A percentile compares a stretch with the other conserved stretches of the same genome.
Conservation (phyloP, 2,888 invertebrate species). For the Aplocera efformata region DNA sequence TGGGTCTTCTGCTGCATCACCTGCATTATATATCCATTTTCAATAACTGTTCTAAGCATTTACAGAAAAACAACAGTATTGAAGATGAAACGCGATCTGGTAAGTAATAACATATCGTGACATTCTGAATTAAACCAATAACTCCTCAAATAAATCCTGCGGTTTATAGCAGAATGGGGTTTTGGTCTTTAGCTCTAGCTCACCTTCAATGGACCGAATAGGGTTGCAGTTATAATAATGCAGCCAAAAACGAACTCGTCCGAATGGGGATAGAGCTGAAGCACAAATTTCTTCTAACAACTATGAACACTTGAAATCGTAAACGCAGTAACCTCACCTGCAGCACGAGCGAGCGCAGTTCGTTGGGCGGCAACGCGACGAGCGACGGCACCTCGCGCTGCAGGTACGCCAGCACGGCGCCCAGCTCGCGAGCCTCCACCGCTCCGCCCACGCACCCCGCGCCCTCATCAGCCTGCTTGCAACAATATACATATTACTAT, state of each 20-base stretch:
- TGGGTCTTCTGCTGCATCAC: constrained; percentile 79
- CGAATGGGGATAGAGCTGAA: too few relatives aligned
- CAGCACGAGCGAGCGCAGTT: constrained; percentile 71
- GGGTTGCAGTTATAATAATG: too few relatives aligned
- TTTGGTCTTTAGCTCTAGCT: neutral
- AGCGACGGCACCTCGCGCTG: constrained; percentile 79
- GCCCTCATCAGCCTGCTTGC: constrained; percentile 34
- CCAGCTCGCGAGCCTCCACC: constrained; percentile 75
- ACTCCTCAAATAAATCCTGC: too few relatives aligned
- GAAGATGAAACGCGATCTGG: too few relatives aligned
- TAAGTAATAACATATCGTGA: too few relatives aligned
- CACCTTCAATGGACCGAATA: neutral
- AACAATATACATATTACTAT: constrained; percentile 6
- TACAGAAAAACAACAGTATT: too few relatives aligned
- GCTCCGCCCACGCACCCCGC: constrained; percentile 29
- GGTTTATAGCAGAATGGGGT: too few relatives aligned
- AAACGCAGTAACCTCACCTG: constrained; percentile 52
- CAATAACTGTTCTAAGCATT: too few relatives aligned
- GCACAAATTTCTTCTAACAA: too few relatives aligned
- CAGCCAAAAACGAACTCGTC: too few relatives aligned
- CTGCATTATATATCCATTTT: constrained; percentile 33
- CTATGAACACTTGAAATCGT: too few relatives aligned
- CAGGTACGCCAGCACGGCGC: constrained; percentile 81
- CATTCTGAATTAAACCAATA: too few relatives aligned
- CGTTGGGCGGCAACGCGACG: constrained; percentile 73